Base-by-base conservation (phyloP, 2,797 vertebrate species). In the Micromesistius poutassou region DNA sequence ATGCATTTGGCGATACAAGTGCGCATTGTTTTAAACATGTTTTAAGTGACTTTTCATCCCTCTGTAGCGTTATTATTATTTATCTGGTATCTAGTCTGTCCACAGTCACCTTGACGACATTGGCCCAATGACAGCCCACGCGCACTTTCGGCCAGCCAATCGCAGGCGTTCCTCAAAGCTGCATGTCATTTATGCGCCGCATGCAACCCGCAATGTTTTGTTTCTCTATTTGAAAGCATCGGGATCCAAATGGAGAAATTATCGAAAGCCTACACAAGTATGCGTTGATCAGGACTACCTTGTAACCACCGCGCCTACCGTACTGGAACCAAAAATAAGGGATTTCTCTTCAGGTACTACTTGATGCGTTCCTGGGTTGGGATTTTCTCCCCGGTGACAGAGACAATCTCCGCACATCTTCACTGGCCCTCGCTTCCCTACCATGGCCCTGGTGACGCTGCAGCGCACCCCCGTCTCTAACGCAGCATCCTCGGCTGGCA, bases 401-500 rank as follows among this genome's bases (percentile, higher is more conserved):
- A 90, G 88, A 85, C 86, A 72, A 86, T 84, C 88, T 87, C 85
- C 78, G 90, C 88, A 90, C 90, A 89, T 92, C 91, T 8, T 22
- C 55, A 62, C 16, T 22, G 16, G 16, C 46, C 19, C 46, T 22
- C 46, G 5, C 22, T 16, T 79, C 79, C 73, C 79, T 50, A 90
- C 90, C 90, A 97, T 96, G 96, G 96, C 96, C 92, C 92, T 98
- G 92, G 97, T 98, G 86, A 98, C 97, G 84, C 94, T 98, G 88
- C 97, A 97, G 94, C 96, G 97, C 83, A 98, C 96, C 72, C 97
- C 97, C 91, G 98, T 96, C 81, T 97, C 97, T 81, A 97, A 97
- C 90, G 77, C 94, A 92, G 87, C 89, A 90, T 91, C 91, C 77
- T 96, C 96, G 70, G 95, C 95, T 90, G 96, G 96, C 94, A 96